phyloP scores from a whole-genome alignment of 2,113 vertebrate species.

The Gymnarchus niloticus region DNA sequence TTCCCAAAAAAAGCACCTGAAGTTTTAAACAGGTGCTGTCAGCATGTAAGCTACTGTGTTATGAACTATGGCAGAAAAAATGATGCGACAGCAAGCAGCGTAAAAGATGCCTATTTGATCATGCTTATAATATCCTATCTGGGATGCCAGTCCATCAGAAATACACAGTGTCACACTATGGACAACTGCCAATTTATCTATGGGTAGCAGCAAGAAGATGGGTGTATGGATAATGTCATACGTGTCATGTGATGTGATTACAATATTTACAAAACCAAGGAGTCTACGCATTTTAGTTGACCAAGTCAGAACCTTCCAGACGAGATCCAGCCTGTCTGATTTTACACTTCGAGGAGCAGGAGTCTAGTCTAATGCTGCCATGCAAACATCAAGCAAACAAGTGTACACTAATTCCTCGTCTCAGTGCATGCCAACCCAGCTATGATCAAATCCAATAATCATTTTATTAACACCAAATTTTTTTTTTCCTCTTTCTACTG shows the following conservation, averaged over 20 bases:
- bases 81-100: too few relatives aligned
- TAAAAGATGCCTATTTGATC: too few relatives aligned
- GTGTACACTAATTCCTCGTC: background rate
- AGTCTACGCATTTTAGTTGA: background rate
- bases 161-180: background rate
- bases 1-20: background rate
- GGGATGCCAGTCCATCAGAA: background rate
- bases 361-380: background rate
- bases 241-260: background rate
- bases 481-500: background rate
- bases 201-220: background rate
- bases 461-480: constrained; percentile 13
- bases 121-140: background rate
- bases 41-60: too few relatives aligned
- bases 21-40: too few relatives aligned
- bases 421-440: constrained; percentile 6
- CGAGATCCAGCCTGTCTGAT: constrained; percentile 19
- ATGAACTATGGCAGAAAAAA: too few relatives aligned
- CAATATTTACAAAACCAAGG: background rate
- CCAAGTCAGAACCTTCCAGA: background rate
- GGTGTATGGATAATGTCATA: background rate
- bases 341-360: constrained; percentile 13
- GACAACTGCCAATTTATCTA: background rate
- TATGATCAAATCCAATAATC: constrained; percentile 15
- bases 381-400: constrained; percentile 14